Evolutionary conservation across 2,888 invertebrate species (phyloP).

Genomic region (Drosophila ezoana): DNA sequence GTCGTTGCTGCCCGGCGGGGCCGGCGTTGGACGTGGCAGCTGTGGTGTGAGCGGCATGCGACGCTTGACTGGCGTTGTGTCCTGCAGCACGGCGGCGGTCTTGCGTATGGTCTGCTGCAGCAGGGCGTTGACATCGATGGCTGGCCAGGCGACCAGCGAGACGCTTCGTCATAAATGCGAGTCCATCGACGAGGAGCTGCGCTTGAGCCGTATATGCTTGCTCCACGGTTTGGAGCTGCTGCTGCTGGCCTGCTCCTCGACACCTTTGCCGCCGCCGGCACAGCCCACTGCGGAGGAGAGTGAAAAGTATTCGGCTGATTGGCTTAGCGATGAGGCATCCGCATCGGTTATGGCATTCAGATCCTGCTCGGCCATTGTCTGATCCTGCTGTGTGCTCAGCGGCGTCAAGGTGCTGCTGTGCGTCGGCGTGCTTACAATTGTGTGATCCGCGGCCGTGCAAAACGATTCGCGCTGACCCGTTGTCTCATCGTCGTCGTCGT

Average conservation of each 20-base stretch:
- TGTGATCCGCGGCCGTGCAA: conserved; percentile 72
- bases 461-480: conserved; percentile 67
- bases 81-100: conserved; percentile 82
- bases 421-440: conserved; percentile 57
- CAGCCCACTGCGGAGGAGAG: conserved; percentile 69
- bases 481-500: conserved; percentile 57
- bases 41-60: conserved; percentile 20
- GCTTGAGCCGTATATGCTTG: conserved; percentile 82
- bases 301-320: conserved; percentile 84
- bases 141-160: conserved; percentile 86
- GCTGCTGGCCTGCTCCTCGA: conserved; percentile 8
- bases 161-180: conserved; percentile 85
- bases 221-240: conserved; percentile 62
- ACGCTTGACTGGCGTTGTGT: conserved; percentile 67
- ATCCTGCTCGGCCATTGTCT: conserved; percentile 66
- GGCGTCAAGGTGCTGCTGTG: conserved; percentile 80
- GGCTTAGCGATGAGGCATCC: conserved; percentile 80
- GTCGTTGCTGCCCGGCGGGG: conserved; percentile 78
- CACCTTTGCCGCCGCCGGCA: neutral
- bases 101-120: conserved; percentile 84
- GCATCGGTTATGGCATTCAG: conserved; percentile 66
- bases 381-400: conserved; percentile 75
- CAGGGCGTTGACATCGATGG: conserved; percentile 84
- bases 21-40: conserved; percentile 28
- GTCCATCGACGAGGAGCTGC: conserved; percentile 73